Evolutionary conservation across 1,140 invertebrate species (phyloP), one percentile per base, ranked within the genome.

Genomic region (Heliconius himera): DNA sequence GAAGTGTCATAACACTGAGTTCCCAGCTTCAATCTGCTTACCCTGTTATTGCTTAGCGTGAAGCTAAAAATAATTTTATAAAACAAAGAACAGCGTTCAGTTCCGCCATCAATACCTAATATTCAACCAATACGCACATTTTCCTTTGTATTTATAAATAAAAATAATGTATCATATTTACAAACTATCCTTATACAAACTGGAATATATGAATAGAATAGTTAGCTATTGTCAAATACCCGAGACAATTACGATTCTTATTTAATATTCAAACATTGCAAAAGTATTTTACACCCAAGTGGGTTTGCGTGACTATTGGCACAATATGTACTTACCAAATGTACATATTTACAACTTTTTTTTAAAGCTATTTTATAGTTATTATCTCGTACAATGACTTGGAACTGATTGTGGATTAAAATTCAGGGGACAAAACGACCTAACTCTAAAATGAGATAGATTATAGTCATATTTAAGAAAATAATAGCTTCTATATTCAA

Each of bases 201-300:
- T 36, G 33, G 20, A 60, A 60, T 66, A 66, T 26, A 66, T 26
- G 26, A 66, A 66, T 66, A 66, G 60, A 66, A 66, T 66, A 66
- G 26, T 3, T 36, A 16, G 11, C 60, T 66, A 66, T 66, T 66
- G 26, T 66, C 60, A 29, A 66, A 66, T 66, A 26, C 60, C 60
- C 60, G 9, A 29, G 60, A 29, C 60, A 66, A 66, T 66, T 66
- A 66, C 60, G 60, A 1, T 26, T 66, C 60, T 56, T 66, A 29
- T 66, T 66, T 29, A 66, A 29, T 11, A 22, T 66, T n/a, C 22
- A 66, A 29, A 56, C 54, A 56, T 66, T 66, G 26, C 60, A 13
- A 66, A 16, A 66, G 26, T 29, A 66, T 66, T 66, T 11, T 66
- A 66, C 60, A 66, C 60, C 60, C 22, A 66, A 29, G 60, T 26